Base-by-base conservation (phyloP, 1,140 invertebrate species). In the Popillia japonica region DNA sequence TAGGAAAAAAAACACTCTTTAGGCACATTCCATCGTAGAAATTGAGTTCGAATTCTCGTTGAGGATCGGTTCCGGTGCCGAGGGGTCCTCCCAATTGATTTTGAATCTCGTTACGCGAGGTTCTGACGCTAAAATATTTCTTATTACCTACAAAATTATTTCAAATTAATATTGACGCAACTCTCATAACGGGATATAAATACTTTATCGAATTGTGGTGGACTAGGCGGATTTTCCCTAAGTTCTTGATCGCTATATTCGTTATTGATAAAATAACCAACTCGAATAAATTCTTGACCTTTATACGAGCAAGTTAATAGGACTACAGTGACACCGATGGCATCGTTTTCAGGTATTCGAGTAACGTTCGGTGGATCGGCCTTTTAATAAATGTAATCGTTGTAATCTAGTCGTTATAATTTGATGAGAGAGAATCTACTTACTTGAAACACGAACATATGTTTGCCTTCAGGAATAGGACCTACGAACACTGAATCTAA, bases 231-330 rank as follows among this genome's bases (percentile, higher is more conserved):
- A 87, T 98, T 99, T 87, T 99, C 97, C 79, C 93, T 92, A 79
- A 99, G 87, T 87, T 99, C 98, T 4, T 93, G 93, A 85, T 99
- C 97, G 23, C 90, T 92, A 86, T 99, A 99, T 85, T 99, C 98
- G 86, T 99, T 99, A 84, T 99, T 99, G 64, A 99, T 98, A 86
- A 99, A 99, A 87, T 99, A 99, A 10, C 98, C 98, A 20, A 99
- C 96, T 79, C 98, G 88, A 2, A 99, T 97, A 87, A 99, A 99
- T 88, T 99, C 98, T 83, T 98, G 96, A 8, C 91, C 88, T 83
- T 92, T 89, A 83, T 99, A 99, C 0, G 96, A 97, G 87, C 98
- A 99, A 0, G 97, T 99, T 68, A 99, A 87, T 27, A 99, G 88
- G 0, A 99, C 96, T 8, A 99, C 98, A 0, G 98, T 99, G 0